A percentile compares a stretch with the other conserved stretches of the same genome.
Conservation (phyloP, 37 sponge, comb jelly and placozoan species). For the Oscarella lobularis region DNA sequence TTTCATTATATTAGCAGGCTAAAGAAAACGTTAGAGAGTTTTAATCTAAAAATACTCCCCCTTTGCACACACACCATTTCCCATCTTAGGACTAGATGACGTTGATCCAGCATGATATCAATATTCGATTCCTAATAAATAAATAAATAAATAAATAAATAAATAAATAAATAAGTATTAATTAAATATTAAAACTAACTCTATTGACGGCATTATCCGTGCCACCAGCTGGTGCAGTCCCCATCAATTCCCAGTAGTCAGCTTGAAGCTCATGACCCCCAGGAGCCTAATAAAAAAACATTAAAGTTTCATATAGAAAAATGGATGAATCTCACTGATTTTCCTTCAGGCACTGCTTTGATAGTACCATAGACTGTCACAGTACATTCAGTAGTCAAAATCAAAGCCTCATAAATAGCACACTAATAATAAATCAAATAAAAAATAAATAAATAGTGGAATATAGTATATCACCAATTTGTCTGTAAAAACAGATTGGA, state of each 20-base stretch:
- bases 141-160: background rate
- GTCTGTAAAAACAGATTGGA: constrained; percentile 84
- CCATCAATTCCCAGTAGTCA: constrained; percentile 96
- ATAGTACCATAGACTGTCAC: constrained; percentile 58
- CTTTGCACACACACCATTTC: constrained; percentile 36
- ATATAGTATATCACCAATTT: constrained; percentile 17
- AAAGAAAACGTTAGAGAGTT: background rate
- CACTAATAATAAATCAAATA: background rate
- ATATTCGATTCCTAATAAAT: constrained; percentile 32
- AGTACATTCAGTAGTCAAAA: constrained; percentile 66
- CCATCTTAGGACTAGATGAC: constrained; percentile 87
- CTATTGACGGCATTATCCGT: constrained; percentile 80
- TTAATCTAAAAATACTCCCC: background rate
- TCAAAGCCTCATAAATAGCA: constrained; percentile 54
- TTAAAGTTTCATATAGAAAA: background rate
- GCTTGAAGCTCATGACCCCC: constrained; percentile 86
- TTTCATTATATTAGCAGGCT: constrained; percentile 63
- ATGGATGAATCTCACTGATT: constrained; percentile 33
- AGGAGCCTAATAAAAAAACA: constrained; percentile 51
- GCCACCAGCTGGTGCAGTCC: constrained; percentile 83
- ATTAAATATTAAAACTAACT: constrained; percentile 2
- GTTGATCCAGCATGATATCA: constrained; percentile 80
- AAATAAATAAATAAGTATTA: constrained; percentile 2
- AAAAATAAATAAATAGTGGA: background rate
- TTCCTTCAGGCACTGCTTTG: constrained; percentile 63